Base-by-base conservation (phyloP, 2,888 invertebrate genomes). In the Campoletis raptor region DNA sequence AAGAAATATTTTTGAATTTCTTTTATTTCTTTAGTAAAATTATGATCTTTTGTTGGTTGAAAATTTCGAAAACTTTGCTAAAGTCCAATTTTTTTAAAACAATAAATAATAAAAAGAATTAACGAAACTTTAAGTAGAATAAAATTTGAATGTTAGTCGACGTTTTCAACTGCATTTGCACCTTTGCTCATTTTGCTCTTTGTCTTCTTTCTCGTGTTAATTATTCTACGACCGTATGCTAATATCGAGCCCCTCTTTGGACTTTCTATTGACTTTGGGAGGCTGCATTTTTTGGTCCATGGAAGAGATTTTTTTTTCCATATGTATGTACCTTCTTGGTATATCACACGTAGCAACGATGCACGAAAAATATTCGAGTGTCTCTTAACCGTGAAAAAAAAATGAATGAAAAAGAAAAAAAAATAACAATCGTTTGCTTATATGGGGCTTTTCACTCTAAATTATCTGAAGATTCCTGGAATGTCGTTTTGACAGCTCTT, bases 171-270 rank as follows among this genome's bases (percentile, higher is more conserved):
- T 30, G 61, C 61, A 61, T 61, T 61, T 61, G 61, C 61, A 61
- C 61, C 30, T 72, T 42, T 61, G 45, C 52, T 40, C n/a, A 7
- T 12, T n/a, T 78, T 36, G 30, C n/a, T 48, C 18, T 45, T 6
- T 12, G 8, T 54, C 42, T 52, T 30, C 37, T 40, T 18, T 40
- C n/a, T 54, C 42, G 81, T 80, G 85, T 85, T 85, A 80, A 82
- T 82, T 79, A 82, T 80, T 85, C 78, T 73, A 70, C 82, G 76
- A 76, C 30, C 48, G 76, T 83, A 82, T 85, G 85, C 82, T 85
- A 85, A 85, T 85, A 42, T 69, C 82, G 40, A 70, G 48, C 30
- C 54, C 61, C 40, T 52, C n/a, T 69, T 15, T 37, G 48, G 24
- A 24, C 69, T 67, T 69, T 82, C 78, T 85, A 72, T 85, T 85